Base-by-base conservation (phyloP, 2,797 vertebrate species). In the Epinephelus malabaricus region DNA sequence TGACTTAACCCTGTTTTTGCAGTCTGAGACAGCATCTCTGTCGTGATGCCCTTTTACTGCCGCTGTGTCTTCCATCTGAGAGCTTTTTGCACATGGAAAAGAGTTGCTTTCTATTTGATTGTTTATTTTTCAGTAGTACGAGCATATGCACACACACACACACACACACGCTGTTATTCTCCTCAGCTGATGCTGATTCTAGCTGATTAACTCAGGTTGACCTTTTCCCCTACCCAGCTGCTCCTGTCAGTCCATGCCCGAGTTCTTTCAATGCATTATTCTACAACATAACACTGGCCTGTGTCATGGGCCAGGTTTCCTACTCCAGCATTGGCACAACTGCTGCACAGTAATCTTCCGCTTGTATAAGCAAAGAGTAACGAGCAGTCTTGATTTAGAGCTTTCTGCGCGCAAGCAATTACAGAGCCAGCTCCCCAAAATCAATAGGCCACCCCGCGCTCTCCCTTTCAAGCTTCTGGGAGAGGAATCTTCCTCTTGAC, bases 181-280 rank as follows among this genome's bases (percentile, higher is more conserved):
- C 69, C 82, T 88, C 86, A 87, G 88, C 86, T 91, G 92, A 93
- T 88, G 88, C 85, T 93, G 91, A 94, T 93, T 92, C 85, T 88
- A 87, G 86, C 86, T 93, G 93, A 94, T 94, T 94, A 93, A 90
- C 90, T 93, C 86, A 83, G 82, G 86, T 92, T 94, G 91, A 94
- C 94, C 93, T 92, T 88, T 92, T 87, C 84, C 86, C 83, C 85
- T 68, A 38, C 78, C 78, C 89, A 93, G 93, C 90, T 91, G 88
- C 87, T 93, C 81, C 85, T 86, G 89, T 90, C 89, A 88, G 83
- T 87, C 73, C 8, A 1, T 60, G 46, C 84, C 70, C 27, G 0
- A 60, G 64, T 69, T 86, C 74, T 78, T 78, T 88, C 74, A 47
- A 38, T 79, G 77, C 82, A 83, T 91, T 88, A 73, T 91, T 77